Evolutionary conservation across 2,797 vertebrate species (phyloP).

Genomic region (Vespertilio murinus): DNA sequence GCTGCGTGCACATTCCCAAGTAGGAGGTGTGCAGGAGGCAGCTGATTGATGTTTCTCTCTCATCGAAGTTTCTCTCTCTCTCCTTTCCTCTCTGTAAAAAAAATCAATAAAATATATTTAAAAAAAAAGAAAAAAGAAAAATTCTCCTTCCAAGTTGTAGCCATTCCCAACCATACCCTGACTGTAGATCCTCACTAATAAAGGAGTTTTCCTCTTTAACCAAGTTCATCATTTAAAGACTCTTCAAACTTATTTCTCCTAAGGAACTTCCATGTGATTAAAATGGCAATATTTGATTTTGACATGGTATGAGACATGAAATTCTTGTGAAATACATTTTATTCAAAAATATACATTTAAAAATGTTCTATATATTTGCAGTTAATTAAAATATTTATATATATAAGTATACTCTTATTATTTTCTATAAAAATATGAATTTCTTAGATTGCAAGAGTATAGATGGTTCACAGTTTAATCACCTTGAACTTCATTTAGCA

Average conservation of each 20-base stretch:
- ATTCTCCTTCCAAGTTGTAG: neutral
- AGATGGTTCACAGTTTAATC: slow-evolving; percentile 54
- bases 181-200: neutral
- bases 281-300: slow-evolving; percentile 49
- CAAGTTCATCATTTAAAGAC: neutral
- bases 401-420: neutral
- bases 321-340: slow-evolving; percentile 34
- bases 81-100: too few relatives aligned
- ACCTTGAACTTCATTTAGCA: slow-evolving; percentile 69
- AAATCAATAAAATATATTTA: too few relatives aligned
- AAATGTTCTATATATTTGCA: neutral
- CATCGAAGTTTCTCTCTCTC: too few relatives aligned
- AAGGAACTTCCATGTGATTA: neutral
- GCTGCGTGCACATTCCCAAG: too few relatives aligned
- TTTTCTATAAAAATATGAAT: slow-evolving; percentile 38
- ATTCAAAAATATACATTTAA: neutral
- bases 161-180: neutral
- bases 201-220: neutral
- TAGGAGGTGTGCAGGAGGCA: too few relatives aligned
- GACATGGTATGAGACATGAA: neutral
- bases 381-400: slow-evolving; percentile 51
- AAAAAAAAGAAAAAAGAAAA: too few relatives aligned
- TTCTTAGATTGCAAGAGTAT: neutral
- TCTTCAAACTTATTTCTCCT: neutral
- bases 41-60: too few relatives aligned